A percentile compares a stretch with the other conserved stretches of the same genome.
Conservation (phyloP, 2,797 vertebrate genomes). For the Chrosomus eos region DNA sequence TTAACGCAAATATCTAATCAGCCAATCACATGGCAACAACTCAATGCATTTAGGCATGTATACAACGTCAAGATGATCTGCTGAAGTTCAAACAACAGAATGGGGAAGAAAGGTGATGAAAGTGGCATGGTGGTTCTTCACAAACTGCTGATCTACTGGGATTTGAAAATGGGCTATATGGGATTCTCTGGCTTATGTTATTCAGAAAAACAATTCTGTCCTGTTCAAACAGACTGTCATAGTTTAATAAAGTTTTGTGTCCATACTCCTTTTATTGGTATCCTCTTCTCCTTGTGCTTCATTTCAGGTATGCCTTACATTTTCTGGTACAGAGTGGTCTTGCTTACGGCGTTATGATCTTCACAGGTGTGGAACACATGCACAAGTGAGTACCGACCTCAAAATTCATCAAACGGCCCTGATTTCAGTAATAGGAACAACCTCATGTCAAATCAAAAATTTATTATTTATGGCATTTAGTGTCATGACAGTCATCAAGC, state of each 20-base stretch:
- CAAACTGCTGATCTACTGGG: background rate
- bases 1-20: too few relatives aligned
- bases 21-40: background rate
- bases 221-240: background rate
- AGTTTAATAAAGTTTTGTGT: background rate
- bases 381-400: constrained; percentile 87
- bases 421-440: background rate
- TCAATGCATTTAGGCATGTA: background rate
- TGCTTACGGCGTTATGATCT: constrained; percentile 93
- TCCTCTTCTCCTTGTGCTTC: constrained; percentile 37
- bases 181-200: background rate
- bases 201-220: background rate
- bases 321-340: constrained; percentile 96
- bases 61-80: background rate
- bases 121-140: background rate
- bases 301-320: constrained; percentile 94
- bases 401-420: background rate
- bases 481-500: background rate
- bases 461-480: background rate
- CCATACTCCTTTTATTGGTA: background rate
- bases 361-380: constrained; percentile 92
- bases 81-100: background rate
- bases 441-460: background rate
- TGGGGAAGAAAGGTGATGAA: background rate
- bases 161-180: background rate